Percentiles rank a stretch among this genome's conserved stretches.
phyloP scores from a whole-genome alignment of 2,797 vertebrate species.

The Phataginus tricuspis region DNA sequence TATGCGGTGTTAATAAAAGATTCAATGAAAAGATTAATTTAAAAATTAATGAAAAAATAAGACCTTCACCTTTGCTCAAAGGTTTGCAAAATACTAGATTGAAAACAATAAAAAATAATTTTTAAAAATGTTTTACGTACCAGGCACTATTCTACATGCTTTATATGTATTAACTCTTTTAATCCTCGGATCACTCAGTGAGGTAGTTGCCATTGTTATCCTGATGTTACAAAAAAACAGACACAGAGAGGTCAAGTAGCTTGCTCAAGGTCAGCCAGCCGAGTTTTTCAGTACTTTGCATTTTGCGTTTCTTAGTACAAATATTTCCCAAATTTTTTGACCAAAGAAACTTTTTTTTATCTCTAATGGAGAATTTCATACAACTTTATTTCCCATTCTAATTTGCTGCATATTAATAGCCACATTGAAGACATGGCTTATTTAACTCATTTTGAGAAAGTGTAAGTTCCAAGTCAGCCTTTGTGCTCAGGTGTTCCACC shows the following conservation, averaged over 20 bases:
- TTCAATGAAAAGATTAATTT: no score
- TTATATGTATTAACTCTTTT: not conserved
- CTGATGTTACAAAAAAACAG: not conserved
- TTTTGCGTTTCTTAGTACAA: conserved; percentile 30
- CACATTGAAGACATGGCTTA: not conserved
- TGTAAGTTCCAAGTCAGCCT: not conserved
- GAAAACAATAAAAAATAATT: not conserved
- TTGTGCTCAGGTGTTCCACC: not conserved
- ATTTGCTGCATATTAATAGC: not conserved
- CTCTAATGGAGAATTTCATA: not conserved
- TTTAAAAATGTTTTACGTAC: not conserved
- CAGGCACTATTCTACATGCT: not conserved
- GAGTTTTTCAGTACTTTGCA: not conserved
- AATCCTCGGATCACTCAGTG: not conserved
- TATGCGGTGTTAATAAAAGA: no score
- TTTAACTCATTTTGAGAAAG: not conserved
- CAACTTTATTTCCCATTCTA: not conserved
- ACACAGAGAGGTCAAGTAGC: not conserved
- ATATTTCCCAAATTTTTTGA: not conserved
- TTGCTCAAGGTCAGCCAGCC: not conserved
- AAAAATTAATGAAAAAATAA: no score
- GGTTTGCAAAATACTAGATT: conserved; percentile 20
- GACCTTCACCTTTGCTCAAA: not conserved
- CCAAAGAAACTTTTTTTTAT: not conserved
- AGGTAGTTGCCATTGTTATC: not conserved